Evolutionary conservation across 2,888 invertebrate genomes (phyloP), one percentile per base, ranked within the genome.

Genomic region (Ligdia adustata): DNA sequence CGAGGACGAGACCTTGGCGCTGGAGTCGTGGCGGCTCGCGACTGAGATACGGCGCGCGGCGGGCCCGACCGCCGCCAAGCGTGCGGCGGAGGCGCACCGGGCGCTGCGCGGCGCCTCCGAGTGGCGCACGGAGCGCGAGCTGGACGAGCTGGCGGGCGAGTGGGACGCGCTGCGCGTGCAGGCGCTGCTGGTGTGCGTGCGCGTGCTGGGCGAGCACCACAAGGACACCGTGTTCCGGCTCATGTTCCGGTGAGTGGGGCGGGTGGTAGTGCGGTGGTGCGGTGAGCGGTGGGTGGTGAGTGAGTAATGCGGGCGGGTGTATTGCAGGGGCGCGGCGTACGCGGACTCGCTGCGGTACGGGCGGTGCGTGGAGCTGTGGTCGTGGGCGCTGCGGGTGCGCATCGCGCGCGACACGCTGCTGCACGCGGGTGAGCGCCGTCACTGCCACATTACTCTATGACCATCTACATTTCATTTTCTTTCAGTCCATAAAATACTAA

Each of bases 301-400:
- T 5, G 16, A 5, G 3, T 16, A 5, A 16, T 5, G 16, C 16
- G 16, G 3, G 16, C 27, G 14, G 83, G 18, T 2, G 7, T 16
- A 13, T 28, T 9, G 72, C 67, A 84, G 93, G 53, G 95, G 95
- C 41, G 95, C 95, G 1, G 92, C 94, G 0, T 95, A 94, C 78
- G 94, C 94, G 3, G 95, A 95, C 73, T 92, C 93, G 14, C 82
- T 93, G 71, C 92, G 94, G 3, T 16, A 16, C 16, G 16, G 3
- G 79, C 92, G 95, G 55, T 97, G 97, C 83, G 94, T 97, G 55
- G 96, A 96, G 78, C 91, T 98, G 43, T 98, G 98, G 98, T 91
- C 92, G 50, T 93, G 96, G 81, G 95, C 96, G 39, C 91, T 97
- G 43, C 93, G 95, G 77, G 92, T 97, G 53, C 92, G 97, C 57